phyloP scores from a whole-genome alignment of 2,797 vertebrate genomes.

The Tolypeutes matacus region DNA sequence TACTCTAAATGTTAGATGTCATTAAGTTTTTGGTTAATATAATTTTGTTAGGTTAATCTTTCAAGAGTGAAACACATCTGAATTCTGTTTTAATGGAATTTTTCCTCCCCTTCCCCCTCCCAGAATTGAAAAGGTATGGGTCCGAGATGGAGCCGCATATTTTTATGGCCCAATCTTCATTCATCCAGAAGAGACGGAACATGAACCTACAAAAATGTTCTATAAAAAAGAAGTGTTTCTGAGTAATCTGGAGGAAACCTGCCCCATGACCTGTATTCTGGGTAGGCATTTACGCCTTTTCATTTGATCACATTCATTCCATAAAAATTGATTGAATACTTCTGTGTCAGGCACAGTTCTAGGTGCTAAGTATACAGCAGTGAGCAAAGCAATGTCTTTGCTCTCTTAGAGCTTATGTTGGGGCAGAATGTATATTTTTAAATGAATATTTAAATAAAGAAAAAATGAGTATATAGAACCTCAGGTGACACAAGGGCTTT shows the following conservation, averaged over 20 bases:
- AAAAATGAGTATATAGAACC: conserved; percentile 2
- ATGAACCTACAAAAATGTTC: conserved; percentile 99
- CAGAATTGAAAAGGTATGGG: conserved; percentile 99
- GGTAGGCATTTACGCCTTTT: conserved; percentile 88
- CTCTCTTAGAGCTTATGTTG: not conserved
- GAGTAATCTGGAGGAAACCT: conserved; percentile 97
- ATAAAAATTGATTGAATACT: conserved; percentile 1
- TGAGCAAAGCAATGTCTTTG: conserved; percentile 19
- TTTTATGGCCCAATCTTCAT: conserved; percentile 99
- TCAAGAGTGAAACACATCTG: conserved; percentile 56
- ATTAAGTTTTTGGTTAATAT: conserved; percentile 40
- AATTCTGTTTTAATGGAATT: conserved; percentile 59
- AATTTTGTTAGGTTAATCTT: conserved; percentile 56
- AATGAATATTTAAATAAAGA: conserved; percentile 30
- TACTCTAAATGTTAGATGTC: conserved; percentile 31
- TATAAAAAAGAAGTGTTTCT: conserved; percentile 99
- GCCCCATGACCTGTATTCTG: conserved; percentile 97
- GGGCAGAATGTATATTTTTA: not conserved
- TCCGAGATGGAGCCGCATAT: conserved; percentile 96
- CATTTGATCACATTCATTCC: conserved; percentile 43
- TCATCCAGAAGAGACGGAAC: conserved; percentile 98
- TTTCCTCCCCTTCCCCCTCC: not conserved
- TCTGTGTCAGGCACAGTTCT: not conserved
- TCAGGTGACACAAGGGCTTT: conserved; percentile 24
- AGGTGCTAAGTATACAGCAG: not conserved